These are phyloP conservation scores for Chelonus formosanus DNA, from an alignment of 2,888 invertebrate species.

Conservation along the genomic window DNA sequence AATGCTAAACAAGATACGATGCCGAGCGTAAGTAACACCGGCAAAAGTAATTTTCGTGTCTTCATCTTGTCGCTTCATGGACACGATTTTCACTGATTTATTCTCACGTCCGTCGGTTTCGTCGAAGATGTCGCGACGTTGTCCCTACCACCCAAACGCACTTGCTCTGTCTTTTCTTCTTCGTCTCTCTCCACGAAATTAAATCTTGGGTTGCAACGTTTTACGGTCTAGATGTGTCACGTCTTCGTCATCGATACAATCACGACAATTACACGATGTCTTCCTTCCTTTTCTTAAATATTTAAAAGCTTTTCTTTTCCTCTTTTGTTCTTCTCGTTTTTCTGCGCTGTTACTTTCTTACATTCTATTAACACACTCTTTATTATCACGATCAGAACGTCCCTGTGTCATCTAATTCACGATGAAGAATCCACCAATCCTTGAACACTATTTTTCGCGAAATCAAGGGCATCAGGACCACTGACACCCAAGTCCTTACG, in stretches of 20 bases:
- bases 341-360: not conserved
- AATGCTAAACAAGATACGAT: slow-evolving; percentile 42
- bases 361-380: slow-evolving; percentile 10
- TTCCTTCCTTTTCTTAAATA: not conserved
- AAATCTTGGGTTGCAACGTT: slow-evolving; percentile 9
- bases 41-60: slow-evolving; percentile 49
- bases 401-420: slow-evolving; percentile 22
- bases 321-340: slow-evolving; percentile 4
- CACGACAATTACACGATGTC: too few relatives aligned
- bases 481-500: slow-evolving; percentile 13
- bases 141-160: slow-evolving; percentile 25
- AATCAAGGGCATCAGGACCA: slow-evolving; percentile 16
- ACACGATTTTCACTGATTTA: slow-evolving; percentile 47
- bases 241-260: slow-evolving; percentile 16
- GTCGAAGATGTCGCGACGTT: slow-evolving; percentile 20
- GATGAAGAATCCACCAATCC: slow-evolving; percentile 14
- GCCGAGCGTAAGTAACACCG: slow-evolving; percentile 33
- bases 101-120: slow-evolving; percentile 32
- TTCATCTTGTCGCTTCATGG: slow-evolving; percentile 55
- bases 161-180: slow-evolving; percentile 17
- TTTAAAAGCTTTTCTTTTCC: not conserved
- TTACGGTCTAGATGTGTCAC: slow-evolving; percentile 16
- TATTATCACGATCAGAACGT: slow-evolving; percentile 21
- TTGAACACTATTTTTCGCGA: slow-evolving; percentile 15
- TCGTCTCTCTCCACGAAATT: slow-evolving; percentile 7